A percentile compares a stretch with the other conserved stretches of the same genome.
Evolutionary conservation across 2,797 vertebrate genomes (phyloP).

Genomic region (Lemur catta): DNA sequence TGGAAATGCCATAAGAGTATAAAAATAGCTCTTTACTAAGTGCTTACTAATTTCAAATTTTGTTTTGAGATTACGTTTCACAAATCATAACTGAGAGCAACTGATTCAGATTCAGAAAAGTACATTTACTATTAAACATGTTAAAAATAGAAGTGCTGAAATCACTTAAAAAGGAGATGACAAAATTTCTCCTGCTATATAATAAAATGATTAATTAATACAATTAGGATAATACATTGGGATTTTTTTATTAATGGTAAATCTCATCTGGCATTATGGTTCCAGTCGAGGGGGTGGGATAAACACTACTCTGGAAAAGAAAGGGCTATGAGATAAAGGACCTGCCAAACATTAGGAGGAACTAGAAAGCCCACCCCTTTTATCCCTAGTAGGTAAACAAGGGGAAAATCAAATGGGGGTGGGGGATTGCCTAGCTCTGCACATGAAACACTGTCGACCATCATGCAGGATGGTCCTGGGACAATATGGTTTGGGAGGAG

Average conservation of each 20-base stretch:
- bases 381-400: background rate
- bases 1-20: conserved; percentile 67
- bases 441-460: background rate
- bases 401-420: background rate
- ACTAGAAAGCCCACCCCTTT: background rate
- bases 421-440: background rate
- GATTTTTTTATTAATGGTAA: background rate
- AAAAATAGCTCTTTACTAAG: conserved; percentile 69
- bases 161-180: conserved; percentile 17
- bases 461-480: background rate
- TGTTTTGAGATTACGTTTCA: conserved; percentile 49
- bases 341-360: background rate
- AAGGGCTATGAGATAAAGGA: background rate
- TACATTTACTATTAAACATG: conserved; percentile 44
- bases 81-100: conserved; percentile 13
- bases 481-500: background rate
- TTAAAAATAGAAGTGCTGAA: conserved; percentile 41
- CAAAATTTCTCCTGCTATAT: conserved; percentile 2
- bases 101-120: conserved; percentile 38
- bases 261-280: background rate
- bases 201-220: conserved; percentile 25
- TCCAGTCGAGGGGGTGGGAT: background rate
- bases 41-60: conserved; percentile 55
- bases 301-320: conserved; percentile 12
- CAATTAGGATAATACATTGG: background rate